Conservation (phyloP, 1,140 invertebrate species). For the Macrosteles quadrilineatus region DNA sequence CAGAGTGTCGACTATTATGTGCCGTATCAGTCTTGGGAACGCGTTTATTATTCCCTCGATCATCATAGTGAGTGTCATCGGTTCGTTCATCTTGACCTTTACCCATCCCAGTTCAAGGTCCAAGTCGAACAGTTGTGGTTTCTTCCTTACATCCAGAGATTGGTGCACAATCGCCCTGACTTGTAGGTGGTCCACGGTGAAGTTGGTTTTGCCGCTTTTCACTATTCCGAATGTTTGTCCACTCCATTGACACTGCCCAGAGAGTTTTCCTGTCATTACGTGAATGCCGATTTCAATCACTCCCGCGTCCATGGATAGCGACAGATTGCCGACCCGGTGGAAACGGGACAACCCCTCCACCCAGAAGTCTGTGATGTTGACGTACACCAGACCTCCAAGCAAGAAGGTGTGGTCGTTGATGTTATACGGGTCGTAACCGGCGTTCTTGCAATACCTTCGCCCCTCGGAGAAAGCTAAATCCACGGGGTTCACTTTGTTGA, state of each 20-base stretch:
- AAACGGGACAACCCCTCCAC: conserved; percentile 76
- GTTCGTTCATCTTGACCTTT: conserved; percentile 57
- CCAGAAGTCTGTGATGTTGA: conserved; percentile 60
- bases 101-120: conserved; percentile 81
- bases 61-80: conserved; percentile 75
- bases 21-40: conserved; percentile 75
- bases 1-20: conserved; percentile 80
- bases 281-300: conserved; percentile 65
- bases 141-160: conserved; percentile 71
- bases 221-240: conserved; percentile 49
- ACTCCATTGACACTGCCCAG: conserved; percentile 71
- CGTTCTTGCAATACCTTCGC: conserved; percentile 65
- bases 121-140: conserved; percentile 67
- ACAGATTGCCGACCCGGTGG: conserved; percentile 76
- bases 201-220: conserved; percentile 63
- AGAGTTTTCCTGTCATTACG: conserved; percentile 73
- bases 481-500: conserved; percentile 60
- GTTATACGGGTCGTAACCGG: conserved; percentile 69
- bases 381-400: conserved; percentile 33
- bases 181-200: conserved; percentile 68
- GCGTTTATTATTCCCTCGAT: conserved; percentile 76
- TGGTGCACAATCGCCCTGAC: conserved; percentile 64
- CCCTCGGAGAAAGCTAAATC: conserved; percentile 75
- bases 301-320: conserved; percentile 60
- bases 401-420: conserved; percentile 30